These are phyloP conservation scores for Epinephelus coioides DNA, from an alignment of 2,797 vertebrate genomes.

Conservation along the genomic window DNA sequence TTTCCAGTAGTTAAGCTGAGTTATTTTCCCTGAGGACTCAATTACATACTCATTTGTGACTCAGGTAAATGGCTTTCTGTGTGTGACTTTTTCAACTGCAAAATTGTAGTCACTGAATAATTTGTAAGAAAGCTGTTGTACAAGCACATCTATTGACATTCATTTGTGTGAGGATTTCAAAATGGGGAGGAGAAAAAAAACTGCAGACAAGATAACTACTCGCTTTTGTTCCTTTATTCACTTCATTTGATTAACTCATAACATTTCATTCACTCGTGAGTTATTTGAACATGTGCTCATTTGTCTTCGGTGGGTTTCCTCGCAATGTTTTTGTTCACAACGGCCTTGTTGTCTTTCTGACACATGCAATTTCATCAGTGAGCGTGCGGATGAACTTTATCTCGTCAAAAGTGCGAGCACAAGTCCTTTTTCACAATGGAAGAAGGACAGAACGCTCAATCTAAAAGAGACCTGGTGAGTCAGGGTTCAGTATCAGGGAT, in stretches of 20 bases:
- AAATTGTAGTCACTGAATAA: constrained; percentile 85
- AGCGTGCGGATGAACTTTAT: constrained; percentile 58
- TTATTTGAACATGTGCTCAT: constrained; percentile 65
- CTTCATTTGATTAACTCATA: constrained; percentile 83
- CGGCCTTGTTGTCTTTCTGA: constrained; percentile 71
- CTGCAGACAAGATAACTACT: constrained; percentile 70
- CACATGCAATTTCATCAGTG: constrained; percentile 55
- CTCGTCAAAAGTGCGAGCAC: constrained; percentile 57
- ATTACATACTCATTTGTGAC: constrained; percentile 98
- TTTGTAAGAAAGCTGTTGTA: constrained; percentile 84
- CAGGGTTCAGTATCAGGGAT: constrained; percentile 82
- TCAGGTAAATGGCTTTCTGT: constrained; percentile 90
- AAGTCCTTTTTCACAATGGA: constrained; percentile 56
- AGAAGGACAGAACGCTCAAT: constrained; percentile 55
- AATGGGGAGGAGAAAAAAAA: constrained; percentile 31
- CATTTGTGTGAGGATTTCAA: constrained; percentile 76
- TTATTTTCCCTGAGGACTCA: constrained; percentile 97
- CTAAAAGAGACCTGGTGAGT: constrained; percentile 83
- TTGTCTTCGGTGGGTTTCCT: constrained; percentile 61
- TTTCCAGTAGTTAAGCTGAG: constrained; percentile 98
- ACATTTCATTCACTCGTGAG: constrained; percentile 72
- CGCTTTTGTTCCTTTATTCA: constrained; percentile 78
- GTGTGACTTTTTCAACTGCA: constrained; percentile 84
- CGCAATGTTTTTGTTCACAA: constrained; percentile 73
- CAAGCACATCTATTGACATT: constrained; percentile 80